Evolutionary conservation across 2,888 invertebrate genomes (phyloP), one percentile per base, ranked within the genome.

Genomic region (Chrysomela aeneicollis): DNA sequence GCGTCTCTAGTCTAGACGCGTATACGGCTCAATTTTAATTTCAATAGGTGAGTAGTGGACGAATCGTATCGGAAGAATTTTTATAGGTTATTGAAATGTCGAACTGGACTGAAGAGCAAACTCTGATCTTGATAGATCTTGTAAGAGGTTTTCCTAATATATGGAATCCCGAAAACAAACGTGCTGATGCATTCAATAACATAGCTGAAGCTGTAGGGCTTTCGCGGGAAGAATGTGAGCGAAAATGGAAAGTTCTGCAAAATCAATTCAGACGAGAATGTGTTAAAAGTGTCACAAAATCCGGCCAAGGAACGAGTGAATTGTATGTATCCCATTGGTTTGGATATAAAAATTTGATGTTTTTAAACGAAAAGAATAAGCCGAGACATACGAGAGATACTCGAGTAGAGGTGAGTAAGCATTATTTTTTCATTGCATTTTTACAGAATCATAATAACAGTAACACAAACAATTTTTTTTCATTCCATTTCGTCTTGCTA

Each of bases 401-500:
- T 57, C n/a, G 42, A 47, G 21, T 19, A 2, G 19, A 57, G 19
- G 47, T 46, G n/a, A 46, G 58, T 58, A 18, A 58, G 15, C 26
- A 15, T 58, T 49, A 21, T 42, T 19, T 21, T 46, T 46, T 37
- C 0, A 26, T 58, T 22, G 18, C 22, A n/a, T n/a, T n/a, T n/a
- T n/a, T n/a, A n/a, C 26, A 5, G 26, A 26, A 26, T 26, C 26
- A 26, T 26, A 26, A 26, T 26, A 26, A 46, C 17, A 57, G 17
- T 55, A 35, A 18, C 1, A 55, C 55, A 35, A 18, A 55, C 19
- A 32, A 51, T 60, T 51, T 5, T 57, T 57, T 57, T 61, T 61
- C 37, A 61, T 61, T 54, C 18, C 61, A 61, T 54, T 61, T 22
- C 52, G 35, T 61, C 61, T 61, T 61, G 61, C 61, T 18, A 42